Base-by-base conservation (phyloP, 2,113 vertebrate genomes). In the Aphyosemion australe region DNA sequence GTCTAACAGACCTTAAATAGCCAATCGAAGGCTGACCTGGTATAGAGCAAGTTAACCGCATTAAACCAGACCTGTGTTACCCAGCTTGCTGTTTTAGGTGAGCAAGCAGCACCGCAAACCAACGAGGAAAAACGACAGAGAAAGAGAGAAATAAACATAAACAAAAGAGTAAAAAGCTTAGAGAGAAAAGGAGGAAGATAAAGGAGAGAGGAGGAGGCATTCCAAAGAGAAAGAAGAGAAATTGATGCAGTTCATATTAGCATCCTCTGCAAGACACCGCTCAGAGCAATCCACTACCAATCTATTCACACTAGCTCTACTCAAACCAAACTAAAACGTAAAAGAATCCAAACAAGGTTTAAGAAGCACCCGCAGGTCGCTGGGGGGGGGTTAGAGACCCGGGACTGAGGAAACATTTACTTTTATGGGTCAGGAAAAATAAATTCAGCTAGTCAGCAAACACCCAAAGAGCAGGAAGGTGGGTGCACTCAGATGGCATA, bases 241-340 rank as follows among this genome's bases (percentile, higher is more conserved):
- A 84, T 16, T 72, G 80, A 89, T 90, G 91, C 91, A 90, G 82
- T 84, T 65, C 84, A 87, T 79, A 86, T 85, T 87, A 81, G 82
- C 86, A 88, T 91, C 84, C 52, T 82, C 86, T 78, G 88, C 88
- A 90, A 89, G 87, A 90, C 91, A 91, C 79, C 61, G 78, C 79
- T 84, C 87, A 76, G 84, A 83, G 89, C 86, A 87, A 90, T 86
- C 74, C 76, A 80, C 81, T 84, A 78, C 75, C 63, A 74, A 70
- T 84, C 86, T 84, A 58, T 71, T 79, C 71, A 80, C 61, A 78
- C 84, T 86, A 78, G 59, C 39, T 82, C 79, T 78, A 88, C 78
- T 78, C 80, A 84, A 75, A 80, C 68, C 73, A 80, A 79, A 75
- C 46, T 31, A 61, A 79, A 26, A 37, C 7, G 9, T 37, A 37